A percentile compares a stretch with the other conserved stretches of the same genome.
phyloP scores from a whole-genome alignment of 1,140 invertebrate genomes.

The Leptinotarsa texana region DNA sequence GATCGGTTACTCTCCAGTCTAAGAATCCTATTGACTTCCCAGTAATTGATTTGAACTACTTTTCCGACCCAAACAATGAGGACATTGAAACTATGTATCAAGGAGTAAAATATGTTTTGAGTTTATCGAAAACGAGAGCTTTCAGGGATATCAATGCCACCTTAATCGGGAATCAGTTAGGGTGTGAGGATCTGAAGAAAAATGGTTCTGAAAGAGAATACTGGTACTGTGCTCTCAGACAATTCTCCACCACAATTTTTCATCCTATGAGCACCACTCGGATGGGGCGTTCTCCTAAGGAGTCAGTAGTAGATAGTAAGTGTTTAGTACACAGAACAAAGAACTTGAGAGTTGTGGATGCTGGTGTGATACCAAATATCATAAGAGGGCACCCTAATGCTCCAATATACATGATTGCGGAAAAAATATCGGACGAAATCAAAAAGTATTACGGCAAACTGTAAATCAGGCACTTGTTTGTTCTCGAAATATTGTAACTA shows the following conservation, averaged over 20 bases:
- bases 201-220: slow-evolving; percentile 56
- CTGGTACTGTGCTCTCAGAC: slow-evolving; percentile 60
- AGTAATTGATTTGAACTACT: slow-evolving; percentile 77
- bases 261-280: slow-evolving; percentile 64
- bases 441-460: slow-evolving; percentile 42
- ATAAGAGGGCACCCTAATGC: slow-evolving; percentile 58
- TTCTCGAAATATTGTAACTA: neutral
- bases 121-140: slow-evolving; percentile 62
- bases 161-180: slow-evolving; percentile 56
- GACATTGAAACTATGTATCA: slow-evolving; percentile 69
- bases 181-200: slow-evolving; percentile 23
- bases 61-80: slow-evolving; percentile 60
- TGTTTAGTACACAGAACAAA: slow-evolving; percentile 55
- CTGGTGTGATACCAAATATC: slow-evolving; percentile 50
- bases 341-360: slow-evolving; percentile 57
- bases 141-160: slow-evolving; percentile 64
- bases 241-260: slow-evolving; percentile 50
- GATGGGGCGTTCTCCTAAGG: slow-evolving; percentile 61
- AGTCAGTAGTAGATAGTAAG: slow-evolving; percentile 56
- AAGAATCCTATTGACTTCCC: slow-evolving; percentile 75
- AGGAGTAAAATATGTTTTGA: slow-evolving; percentile 63
- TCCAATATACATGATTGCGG: slow-evolving; percentile 60
- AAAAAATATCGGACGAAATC: slow-evolving; percentile 60
- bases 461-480: neutral
- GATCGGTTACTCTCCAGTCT: slow-evolving; percentile 67